Conservation (phyloP, 2,113 vertebrate genomes). For the Catharus minimus region DNA sequence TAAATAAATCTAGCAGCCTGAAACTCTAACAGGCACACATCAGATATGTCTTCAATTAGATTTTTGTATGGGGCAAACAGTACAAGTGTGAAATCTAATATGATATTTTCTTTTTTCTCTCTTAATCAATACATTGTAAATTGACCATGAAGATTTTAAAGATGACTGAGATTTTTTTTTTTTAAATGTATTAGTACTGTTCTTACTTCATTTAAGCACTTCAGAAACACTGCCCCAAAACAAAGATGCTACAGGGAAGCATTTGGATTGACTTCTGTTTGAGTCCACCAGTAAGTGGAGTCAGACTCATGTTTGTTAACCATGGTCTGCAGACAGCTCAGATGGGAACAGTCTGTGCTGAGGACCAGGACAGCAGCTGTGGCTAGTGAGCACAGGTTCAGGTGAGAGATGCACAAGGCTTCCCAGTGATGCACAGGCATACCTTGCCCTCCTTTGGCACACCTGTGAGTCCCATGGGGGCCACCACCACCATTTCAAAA, state of each 20-base stretch:
- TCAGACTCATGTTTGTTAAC: not conserved
- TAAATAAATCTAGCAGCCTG: not conserved
- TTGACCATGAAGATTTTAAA: not conserved
- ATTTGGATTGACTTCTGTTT: not conserved
- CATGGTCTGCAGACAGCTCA: not conserved
- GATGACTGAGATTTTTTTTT: not conserved
- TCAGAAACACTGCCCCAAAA: not conserved
- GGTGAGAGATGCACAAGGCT: not conserved
- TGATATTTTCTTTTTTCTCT: not conserved
- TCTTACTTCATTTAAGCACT: not conserved
- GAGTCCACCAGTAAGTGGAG: not conserved
- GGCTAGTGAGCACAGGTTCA: not conserved
- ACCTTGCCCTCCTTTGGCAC: not conserved
- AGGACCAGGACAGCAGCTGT: not conserved
- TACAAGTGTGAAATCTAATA: not conserved
- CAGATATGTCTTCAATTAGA: not conserved
- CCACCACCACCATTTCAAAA: not conserved
- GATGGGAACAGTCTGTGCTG: not conserved
- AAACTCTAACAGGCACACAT: not conserved
- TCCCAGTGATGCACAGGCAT: not conserved
- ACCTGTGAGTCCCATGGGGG: accelerated
- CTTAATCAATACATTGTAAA: not conserved
- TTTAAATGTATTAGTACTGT: not conserved
- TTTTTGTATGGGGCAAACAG: not conserved
- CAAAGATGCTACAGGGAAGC: not conserved